A percentile compares a stretch with the other conserved stretches of the same genome.
Evolutionary conservation across 1,140 invertebrate species (phyloP).

Genomic region (Acyrthosiphon pisum): DNA sequence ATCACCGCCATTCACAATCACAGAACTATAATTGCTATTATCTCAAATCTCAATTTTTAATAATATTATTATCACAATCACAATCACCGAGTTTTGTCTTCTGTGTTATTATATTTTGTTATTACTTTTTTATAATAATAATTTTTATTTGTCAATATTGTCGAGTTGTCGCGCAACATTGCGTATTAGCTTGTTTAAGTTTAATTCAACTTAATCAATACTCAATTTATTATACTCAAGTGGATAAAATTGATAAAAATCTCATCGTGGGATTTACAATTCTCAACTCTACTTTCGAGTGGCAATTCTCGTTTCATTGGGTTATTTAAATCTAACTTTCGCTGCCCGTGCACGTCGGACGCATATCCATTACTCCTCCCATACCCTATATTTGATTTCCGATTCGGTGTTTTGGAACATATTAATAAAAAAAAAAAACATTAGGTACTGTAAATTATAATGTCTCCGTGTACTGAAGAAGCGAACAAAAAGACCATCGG

Average conservation of each 20-base stretch:
- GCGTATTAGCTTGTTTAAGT: too few species aligned
- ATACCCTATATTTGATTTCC: not conserved
- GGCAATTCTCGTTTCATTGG: not conserved
- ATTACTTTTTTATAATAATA: too few species aligned
- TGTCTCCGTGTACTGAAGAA: not conserved
- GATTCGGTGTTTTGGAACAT: not conserved
- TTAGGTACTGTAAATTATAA: not conserved
- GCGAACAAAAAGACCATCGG: conserved; percentile 62
- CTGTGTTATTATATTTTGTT: too few species aligned
- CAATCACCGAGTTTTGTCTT: too few species aligned
- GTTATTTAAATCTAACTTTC: not conserved
- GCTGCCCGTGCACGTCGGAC: not conserved
- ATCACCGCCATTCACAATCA: too few species aligned
- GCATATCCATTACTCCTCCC: not conserved
- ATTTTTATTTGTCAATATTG: too few species aligned
- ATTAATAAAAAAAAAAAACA: not conserved
- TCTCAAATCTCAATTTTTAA: too few species aligned
- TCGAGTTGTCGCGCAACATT: too few species aligned
- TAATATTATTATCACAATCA: too few species aligned
- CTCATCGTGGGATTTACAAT: not conserved
- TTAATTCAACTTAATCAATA: too few species aligned
- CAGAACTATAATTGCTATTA: too few species aligned
- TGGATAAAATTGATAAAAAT: not conserved
- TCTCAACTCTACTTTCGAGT: not conserved
- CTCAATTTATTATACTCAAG: not conserved